phyloP scores from a whole-genome alignment of 2,113 vertebrate genomes.

The Castor canadensis region DNA sequence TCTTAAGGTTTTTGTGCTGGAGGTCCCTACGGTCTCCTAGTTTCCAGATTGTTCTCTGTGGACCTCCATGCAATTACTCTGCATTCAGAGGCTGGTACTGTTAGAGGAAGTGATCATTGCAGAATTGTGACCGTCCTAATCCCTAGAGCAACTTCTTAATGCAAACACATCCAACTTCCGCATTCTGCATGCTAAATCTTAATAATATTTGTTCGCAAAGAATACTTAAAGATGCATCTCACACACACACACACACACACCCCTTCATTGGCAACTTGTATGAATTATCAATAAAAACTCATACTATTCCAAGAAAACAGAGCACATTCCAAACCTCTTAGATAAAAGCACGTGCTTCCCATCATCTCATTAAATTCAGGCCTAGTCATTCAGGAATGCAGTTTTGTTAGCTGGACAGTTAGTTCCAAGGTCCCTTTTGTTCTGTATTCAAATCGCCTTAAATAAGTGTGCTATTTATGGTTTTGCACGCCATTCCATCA shows the following conservation, averaged over 20 bases:
- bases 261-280: background rate
- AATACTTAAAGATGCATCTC: background rate
- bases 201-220: background rate
- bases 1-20: background rate
- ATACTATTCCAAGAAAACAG: conserved; percentile 26
- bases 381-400: background rate
- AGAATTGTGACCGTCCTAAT: background rate
- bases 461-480: background rate
- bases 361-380: conserved; percentile 47
- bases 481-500: background rate
- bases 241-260: background rate
- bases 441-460: background rate
- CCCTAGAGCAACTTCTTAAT: background rate
- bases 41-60: conserved; percentile 10
- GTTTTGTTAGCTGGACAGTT: background rate
- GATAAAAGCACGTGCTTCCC: background rate
- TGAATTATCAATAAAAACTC: conserved; percentile 34
- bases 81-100: background rate
- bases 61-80: background rate
- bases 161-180: background rate
- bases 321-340: background rate
- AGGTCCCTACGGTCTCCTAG: background rate
- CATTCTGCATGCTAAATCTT: background rate
- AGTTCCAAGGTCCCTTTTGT: conserved; percentile 52
- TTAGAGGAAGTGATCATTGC: background rate